phyloP scores from a whole-genome alignment of 2,113 vertebrate species.

The Illadopsis cleaveri region DNA sequence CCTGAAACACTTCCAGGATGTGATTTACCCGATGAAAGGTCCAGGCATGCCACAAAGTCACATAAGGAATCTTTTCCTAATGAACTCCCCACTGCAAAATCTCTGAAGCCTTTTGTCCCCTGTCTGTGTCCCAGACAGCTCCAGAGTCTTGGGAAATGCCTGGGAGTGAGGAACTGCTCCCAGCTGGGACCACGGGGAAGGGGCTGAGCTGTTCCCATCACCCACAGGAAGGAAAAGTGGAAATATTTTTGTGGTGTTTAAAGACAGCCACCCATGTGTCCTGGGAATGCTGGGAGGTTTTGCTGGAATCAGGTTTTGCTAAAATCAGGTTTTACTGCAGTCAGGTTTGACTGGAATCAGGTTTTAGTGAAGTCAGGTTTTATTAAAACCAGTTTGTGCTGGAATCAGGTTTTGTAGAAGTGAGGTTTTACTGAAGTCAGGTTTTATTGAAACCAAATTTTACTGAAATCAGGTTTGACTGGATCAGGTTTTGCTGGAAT shows the following conservation, averaged over 20 bases:
- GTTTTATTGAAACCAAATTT: too few species aligned
- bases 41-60: not conserved
- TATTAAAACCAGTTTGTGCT: too few species aligned
- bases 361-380: too few species aligned
- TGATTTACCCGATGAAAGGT: not conserved
- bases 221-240: fast-evolving
- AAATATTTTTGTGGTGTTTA: not conserved
- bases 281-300: not conserved
- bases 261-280: not conserved
- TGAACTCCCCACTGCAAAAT: not conserved
- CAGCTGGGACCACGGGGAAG: not conserved
- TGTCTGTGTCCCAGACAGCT: not conserved
- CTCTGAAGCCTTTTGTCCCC: not conserved
- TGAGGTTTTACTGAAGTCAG: too few species aligned
- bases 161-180: not conserved
- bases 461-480: too few species aligned
- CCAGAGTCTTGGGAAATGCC: not conserved
- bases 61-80: not conserved
- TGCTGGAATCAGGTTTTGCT: not conserved
- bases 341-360: too few species aligned
- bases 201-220: not conserved
- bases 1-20: not conserved
- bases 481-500: too few species aligned
- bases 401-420: too few species aligned
- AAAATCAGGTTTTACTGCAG: too few species aligned